Evolutionary conservation across 2,113 vertebrate species (phyloP), one percentile per base, ranked within the genome.

Genomic region (Poicephalus gulielmi): DNA sequence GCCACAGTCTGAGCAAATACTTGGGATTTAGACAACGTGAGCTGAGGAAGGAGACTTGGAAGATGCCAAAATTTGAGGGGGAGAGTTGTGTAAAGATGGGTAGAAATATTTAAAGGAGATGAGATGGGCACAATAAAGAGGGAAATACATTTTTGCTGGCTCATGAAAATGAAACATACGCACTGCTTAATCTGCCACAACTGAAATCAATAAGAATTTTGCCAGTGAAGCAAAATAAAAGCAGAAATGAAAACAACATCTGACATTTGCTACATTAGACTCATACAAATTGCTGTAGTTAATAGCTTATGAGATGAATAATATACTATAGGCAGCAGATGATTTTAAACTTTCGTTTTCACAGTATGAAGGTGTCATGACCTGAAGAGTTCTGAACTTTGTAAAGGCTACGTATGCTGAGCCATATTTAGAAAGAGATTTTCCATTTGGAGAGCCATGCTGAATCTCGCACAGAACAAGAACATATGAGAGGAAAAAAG

Each of bases 211-310:
- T 73, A 83, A 79, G 28, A 85, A 87, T 87, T 96, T 91, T 96
- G 91, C 88, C 66, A 94, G 53, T 31, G 59, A 94, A 95, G 91
- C 90, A 96, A 94, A 97, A 94, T 39, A 92, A 88, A 93, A 96
- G 78, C 67, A 94, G 74, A 92, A 96, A 94, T 67, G 27, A 49
- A 94, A 97, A 66, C 50, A 94, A 50, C 92, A 96, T 91, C 86
- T 96, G 93, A 92, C 39, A 78, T 84, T 89, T 87, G 57, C 70
- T 87, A 23, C 31, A n/a, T 69, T 68, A 76, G 83, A 82, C 63
- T 95, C 88, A 64, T 66, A 75, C 24, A 75, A 90, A 93, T 49
- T 78, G 55, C 37, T 83, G 31, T 63, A 76, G 90, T 75, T 93
- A 83, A 75, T 47, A 83, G 69, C 18, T 47, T 95, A 10, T 35